Evolutionary conservation across 2,113 vertebrate genomes (phyloP), one percentile per base, ranked within the genome.

Genomic region (Eudyptes chrysolophus): DNA sequence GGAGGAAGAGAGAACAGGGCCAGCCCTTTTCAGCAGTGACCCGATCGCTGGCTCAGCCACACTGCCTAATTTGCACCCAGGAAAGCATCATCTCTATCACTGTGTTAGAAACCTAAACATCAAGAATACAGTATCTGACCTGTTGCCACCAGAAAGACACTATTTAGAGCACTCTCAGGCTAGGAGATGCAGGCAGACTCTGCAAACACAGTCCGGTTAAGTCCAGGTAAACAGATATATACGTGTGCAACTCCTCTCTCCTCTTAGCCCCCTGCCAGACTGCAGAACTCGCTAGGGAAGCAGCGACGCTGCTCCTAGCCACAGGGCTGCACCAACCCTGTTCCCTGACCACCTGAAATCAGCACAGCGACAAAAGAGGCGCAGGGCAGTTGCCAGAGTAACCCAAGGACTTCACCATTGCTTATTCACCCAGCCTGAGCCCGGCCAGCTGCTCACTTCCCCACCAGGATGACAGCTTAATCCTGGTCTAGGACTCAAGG

Each of bases 61-160:
- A 8, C 10, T 11, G 11, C 3, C 40, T 27, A 1, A 46, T 29
- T 13, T 30, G 49, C 62, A 55, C 12, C 26, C 55, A 54, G 36
- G 21, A 92, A 52, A 89, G 38, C 52, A 72, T 13, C 61, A 38
- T 27, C 58, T 48, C 49, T 34, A 36, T 29, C 66, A 8, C 34
- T 7, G 4, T 10, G 5, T 36, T 25, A 90, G 24, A 83, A 80
- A 55, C 12, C 36, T 16, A 16, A 68, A 82, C 3, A 1, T 9
- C 36, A 69, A 2, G 54, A 79, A 21, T 0, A 62, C 55, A n/a
- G 13, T 0, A 18, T 5, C 42, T 0, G 0, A 62, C 24, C 64
- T 52, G 52, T 22, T 64, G 61, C 61, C 61, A 17, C 15, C 57
- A 85, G 64, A 70, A 62, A 51, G 17, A 40, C 6, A 9, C 38